Evolutionary conservation across 1,140 invertebrate genomes (phyloP).

Genomic region (Leptopilina boulardi): DNA sequence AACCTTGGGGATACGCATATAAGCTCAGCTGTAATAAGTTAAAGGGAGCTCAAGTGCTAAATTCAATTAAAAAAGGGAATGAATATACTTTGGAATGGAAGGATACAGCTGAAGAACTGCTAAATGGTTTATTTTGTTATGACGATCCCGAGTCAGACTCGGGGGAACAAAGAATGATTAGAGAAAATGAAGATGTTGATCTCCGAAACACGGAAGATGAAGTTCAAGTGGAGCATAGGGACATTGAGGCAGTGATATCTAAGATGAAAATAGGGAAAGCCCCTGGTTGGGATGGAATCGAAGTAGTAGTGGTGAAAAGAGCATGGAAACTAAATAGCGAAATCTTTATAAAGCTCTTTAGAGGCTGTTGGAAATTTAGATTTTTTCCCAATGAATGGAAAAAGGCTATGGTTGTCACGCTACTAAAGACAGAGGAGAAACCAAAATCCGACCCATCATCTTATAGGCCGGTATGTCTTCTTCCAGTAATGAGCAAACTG

Average conservation of each 20-base stretch:
- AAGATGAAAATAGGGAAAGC: conserved; percentile 37
- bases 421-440: conserved; percentile 54
- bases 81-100: neutral
- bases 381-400: conserved; percentile 64
- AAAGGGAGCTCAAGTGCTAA: neutral
- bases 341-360: conserved; percentile 20
- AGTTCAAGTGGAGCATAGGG: neutral
- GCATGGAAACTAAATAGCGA: neutral
- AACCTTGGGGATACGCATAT: neutral
- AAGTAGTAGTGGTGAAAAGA: conserved; percentile 31
- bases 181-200: neutral
- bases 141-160: neutral
- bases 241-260: conserved; percentile 14
- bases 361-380: conserved; percentile 38
- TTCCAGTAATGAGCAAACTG: conserved; percentile 57
- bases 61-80: neutral
- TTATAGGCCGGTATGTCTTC: conserved; percentile 59
- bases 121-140: neutral
- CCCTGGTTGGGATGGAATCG: conserved; percentile 20
- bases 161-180: neutral
- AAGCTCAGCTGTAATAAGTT: neutral
- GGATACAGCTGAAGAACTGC: neutral
- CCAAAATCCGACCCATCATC: conserved; percentile 47
- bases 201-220: neutral
- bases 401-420: conserved; percentile 50